Evolutionary conservation across 2,888 invertebrate genomes (phyloP).

Genomic region (Noctua fimbriata): DNA sequence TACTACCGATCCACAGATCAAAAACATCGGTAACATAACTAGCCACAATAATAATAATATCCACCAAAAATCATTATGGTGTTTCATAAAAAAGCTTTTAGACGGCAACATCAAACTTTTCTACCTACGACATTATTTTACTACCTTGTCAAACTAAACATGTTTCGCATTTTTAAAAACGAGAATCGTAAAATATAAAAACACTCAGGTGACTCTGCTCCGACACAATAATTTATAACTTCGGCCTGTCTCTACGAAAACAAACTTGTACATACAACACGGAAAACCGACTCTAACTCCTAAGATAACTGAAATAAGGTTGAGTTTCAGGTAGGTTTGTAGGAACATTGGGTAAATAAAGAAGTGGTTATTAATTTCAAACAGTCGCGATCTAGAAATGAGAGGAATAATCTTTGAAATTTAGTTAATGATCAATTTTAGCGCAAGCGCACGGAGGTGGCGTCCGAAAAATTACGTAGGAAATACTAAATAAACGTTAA

Average conservation of each 20-base stretch:
- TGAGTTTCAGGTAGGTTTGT: constrained; percentile 28
- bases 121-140: constrained; percentile 65
- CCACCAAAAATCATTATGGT: constrained; percentile 37
- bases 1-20: constrained; percentile 45
- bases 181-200: constrained; percentile 76
- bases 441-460: constrained; percentile 63
- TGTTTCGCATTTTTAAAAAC: constrained; percentile 76
- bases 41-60: constrained; percentile 56
- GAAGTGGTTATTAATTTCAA: constrained; percentile 64
- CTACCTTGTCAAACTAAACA: constrained; percentile 72
- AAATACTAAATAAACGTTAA: constrained; percentile 69
- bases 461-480: constrained; percentile 65
- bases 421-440: constrained; percentile 75
- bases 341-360: constrained; percentile 5
- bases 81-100: constrained; percentile 66
- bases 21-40: constrained; percentile 29
- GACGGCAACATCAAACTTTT: constrained; percentile 59
- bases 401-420: constrained; percentile 75
- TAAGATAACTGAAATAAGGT: background rate
- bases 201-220: constrained; percentile 80
- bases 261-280: constrained; percentile 37
- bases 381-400: constrained; percentile 71
- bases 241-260: constrained; percentile 60
- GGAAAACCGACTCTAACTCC: background rate
- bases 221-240: constrained; percentile 80